A percentile compares a stretch with the other conserved stretches of the same genome.
phyloP scores from a whole-genome alignment of 2,113 vertebrate genomes.

The Tautogolabrus adspersus region DNA sequence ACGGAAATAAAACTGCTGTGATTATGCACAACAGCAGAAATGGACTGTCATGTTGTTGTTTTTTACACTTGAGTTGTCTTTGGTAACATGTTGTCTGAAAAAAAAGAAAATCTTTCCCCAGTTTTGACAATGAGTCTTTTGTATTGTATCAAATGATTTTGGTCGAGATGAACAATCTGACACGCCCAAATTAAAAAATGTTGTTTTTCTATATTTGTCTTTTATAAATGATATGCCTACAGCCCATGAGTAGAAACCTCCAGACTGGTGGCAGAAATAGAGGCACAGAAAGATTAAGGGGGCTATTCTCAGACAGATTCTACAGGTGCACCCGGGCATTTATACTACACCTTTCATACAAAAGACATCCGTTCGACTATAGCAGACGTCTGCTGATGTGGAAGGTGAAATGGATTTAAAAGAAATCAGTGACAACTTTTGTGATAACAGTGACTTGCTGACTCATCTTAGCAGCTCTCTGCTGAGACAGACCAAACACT shows the following conservation, averaged over 20 bases:
- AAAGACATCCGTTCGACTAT: slow-evolving; percentile 13
- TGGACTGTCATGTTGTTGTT: background rate
- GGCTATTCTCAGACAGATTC: background rate
- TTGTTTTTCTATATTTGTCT: too few species aligned
- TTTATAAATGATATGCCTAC: background rate
- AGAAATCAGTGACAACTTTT: background rate
- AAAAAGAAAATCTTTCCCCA: too few species aligned
- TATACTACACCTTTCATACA: slow-evolving; percentile 6
- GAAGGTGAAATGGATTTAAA: slow-evolving; percentile 7
- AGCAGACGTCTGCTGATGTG: background rate
- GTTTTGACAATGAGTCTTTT: too few species aligned
- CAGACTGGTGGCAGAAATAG: background rate
- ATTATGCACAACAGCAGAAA: background rate
- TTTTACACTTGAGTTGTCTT: background rate
- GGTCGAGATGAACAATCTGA: too few species aligned
- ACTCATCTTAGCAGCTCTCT: background rate
- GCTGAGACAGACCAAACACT: background rate
- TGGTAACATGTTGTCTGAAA: background rate
- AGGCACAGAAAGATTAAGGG: background rate
- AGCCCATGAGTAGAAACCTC: background rate
- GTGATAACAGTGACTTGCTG: slow-evolving; percentile 2
- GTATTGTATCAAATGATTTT: too few species aligned
- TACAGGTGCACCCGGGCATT: background rate
- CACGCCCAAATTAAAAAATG: background rate
- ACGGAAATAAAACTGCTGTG: background rate